A percentile compares a stretch with the other conserved stretches of the same genome.
Evolutionary conservation across 2,888 invertebrate species (phyloP).

Genomic region (Congeria kusceri): DNA sequence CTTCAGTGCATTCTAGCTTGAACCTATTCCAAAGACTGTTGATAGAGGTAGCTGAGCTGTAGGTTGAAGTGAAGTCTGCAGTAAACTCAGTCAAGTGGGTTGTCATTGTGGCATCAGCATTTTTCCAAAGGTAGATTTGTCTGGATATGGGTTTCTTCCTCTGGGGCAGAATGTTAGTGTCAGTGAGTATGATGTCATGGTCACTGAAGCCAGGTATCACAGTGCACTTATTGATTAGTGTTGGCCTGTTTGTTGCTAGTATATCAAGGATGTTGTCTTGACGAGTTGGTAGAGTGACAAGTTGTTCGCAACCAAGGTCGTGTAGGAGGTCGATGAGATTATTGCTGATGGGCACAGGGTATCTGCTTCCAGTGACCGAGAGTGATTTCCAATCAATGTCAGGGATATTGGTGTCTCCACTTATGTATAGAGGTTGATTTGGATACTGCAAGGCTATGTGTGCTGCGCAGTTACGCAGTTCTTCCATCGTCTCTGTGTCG

Average conservation of each 20-base stretch:
- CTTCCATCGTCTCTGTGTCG: not conserved
- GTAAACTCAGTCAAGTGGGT: not conserved
- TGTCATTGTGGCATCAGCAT: not conserved
- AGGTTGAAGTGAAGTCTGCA: not conserved
- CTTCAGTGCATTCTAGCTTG: not conserved
- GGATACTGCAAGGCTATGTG: too few relatives aligned
- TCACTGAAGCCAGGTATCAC: conserved; percentile 11
- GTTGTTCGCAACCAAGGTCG: conserved; percentile 12
- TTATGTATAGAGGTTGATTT: too few relatives aligned
- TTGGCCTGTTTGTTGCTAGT: conserved; percentile 6
- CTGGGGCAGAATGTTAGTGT: conserved; percentile 15
- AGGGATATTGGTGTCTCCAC: conserved; percentile 18
- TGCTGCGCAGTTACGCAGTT: not conserved
- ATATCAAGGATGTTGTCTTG: conserved; percentile 10
- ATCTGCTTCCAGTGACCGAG: not conserved
- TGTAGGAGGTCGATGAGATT: not conserved
- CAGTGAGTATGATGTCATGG: conserved; percentile 8
- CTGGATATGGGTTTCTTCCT: not conserved
- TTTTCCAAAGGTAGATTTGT: too few relatives aligned
- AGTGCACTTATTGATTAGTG: not conserved
- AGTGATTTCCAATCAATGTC: conserved; percentile 19
- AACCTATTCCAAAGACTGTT: not conserved
- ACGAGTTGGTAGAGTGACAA: conserved; percentile 15
- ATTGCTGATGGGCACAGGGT: conserved; percentile 6
- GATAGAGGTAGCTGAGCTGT: not conserved